Evolutionary conservation across 2,888 invertebrate species (phyloP).

Genomic region (Apodemia duryi): DNA sequence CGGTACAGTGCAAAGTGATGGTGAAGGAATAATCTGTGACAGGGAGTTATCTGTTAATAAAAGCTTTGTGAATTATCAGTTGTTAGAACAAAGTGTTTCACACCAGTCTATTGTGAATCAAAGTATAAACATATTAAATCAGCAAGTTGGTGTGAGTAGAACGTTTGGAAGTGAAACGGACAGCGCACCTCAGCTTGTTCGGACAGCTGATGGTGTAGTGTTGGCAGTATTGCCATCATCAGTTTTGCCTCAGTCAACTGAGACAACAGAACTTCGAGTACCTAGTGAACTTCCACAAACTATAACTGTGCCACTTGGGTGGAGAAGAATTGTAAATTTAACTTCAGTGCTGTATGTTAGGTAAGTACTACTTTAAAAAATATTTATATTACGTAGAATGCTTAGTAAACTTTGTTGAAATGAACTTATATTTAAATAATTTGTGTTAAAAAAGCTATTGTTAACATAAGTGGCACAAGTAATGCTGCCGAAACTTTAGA

Average conservation of each 20-base stretch:
- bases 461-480: no score
- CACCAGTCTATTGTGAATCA: constrained; percentile 76
- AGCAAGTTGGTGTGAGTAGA: constrained; percentile 68
- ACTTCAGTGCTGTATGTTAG: constrained; percentile 53
- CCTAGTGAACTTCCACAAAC: constrained; percentile 64
- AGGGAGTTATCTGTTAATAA: constrained; percentile 59
- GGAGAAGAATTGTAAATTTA: constrained; percentile 69
- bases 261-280: constrained; percentile 49
- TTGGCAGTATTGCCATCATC: constrained; percentile 64
- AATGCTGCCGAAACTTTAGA: no score
- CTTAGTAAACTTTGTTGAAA: no score
- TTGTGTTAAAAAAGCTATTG: no score
- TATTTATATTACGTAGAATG: no score
- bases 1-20: constrained; percentile 50
- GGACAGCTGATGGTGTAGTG: constrained; percentile 70
- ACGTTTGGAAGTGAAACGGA: constrained; percentile 60
- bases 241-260: constrained; percentile 44
- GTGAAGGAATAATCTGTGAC: constrained; percentile 55
- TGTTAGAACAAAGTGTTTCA: constrained; percentile 75
- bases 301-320: constrained; percentile 71
- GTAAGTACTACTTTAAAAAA: constrained; percentile 21
- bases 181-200: constrained; percentile 60
- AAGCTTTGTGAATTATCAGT: constrained; percentile 73
- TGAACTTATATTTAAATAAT: no score
- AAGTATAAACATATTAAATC: constrained; percentile 74